phyloP scores from a whole-genome alignment of 2,888 invertebrate species.

The Malacosoma neustria region DNA sequence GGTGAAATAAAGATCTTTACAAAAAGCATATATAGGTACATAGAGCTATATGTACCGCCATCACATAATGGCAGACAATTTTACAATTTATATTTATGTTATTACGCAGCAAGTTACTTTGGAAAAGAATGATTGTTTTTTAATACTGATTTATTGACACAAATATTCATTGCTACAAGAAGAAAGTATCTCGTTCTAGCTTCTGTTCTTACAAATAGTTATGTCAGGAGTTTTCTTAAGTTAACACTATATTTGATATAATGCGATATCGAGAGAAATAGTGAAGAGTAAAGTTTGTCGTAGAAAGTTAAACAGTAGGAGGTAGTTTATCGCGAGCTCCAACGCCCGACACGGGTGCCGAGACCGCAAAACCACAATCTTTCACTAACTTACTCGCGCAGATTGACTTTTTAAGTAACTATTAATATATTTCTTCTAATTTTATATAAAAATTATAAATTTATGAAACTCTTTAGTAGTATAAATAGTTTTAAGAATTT shows the following conservation, averaged over 20 bases:
- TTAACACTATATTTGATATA: conserved; percentile 32
- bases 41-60: too few species aligned
- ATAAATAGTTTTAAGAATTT: too few species aligned
- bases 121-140: too few species aligned
- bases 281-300: conserved; percentile 36
- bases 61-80: too few species aligned
- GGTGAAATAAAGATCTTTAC: too few species aligned
- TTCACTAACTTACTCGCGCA: conserved; percentile 26
- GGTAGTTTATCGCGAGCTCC: conserved; percentile 27
- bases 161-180: not conserved
- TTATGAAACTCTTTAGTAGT: too few species aligned
- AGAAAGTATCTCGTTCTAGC: conserved; percentile 18
- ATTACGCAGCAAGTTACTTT: too few species aligned
- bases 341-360: conserved; percentile 4
- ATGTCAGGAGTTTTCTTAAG: conserved; percentile 20
- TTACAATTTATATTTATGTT: too few species aligned
- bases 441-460: not conserved
- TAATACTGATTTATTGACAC: too few species aligned
- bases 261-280: conserved; percentile 34
- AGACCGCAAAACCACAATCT: conserved; percentile 30
- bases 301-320: conserved; percentile 39
- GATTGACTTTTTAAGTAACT: conserved; percentile 18
- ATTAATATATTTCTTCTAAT: conserved; percentile 9
- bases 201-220: conserved; percentile 23
- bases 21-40: too few species aligned